These are phyloP conservation scores for Reticulitermes lucifugus DNA, from an alignment of 2,888 invertebrate species.

Conservation along the genomic window DNA sequence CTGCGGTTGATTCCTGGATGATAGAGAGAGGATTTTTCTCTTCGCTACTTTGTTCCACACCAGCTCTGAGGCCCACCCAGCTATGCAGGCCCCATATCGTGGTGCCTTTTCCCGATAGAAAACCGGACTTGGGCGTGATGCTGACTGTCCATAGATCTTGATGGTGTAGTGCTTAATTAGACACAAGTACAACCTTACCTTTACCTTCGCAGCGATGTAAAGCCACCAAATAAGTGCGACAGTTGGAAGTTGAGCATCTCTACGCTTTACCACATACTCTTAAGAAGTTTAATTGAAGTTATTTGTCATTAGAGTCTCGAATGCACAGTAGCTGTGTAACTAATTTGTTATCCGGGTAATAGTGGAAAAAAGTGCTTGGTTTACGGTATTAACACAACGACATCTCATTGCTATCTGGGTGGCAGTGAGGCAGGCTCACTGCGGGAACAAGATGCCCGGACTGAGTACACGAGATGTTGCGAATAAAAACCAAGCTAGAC, in stretches of 20 bases:
- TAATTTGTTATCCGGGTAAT: slow-evolving; percentile 23
- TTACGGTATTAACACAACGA: slow-evolving; percentile 3
- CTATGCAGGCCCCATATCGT: too few relatives aligned
- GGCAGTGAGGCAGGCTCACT: background rate
- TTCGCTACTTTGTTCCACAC: too few relatives aligned
- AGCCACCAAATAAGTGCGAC: background rate
- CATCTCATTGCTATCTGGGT: slow-evolving; percentile 5
- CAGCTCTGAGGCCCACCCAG: too few relatives aligned
- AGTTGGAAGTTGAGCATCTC: background rate
- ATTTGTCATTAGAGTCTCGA: slow-evolving; percentile 21
- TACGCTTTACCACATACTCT: background rate
- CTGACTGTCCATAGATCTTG: background rate
- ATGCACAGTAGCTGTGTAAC: slow-evolving; percentile 31
- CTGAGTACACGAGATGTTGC: background rate
- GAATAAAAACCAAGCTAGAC: background rate
- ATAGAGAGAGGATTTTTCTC: too few relatives aligned
- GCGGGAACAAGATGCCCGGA: slow-evolving; percentile 22
- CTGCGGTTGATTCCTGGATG: too few relatives aligned
- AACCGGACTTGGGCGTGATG: too few relatives aligned
- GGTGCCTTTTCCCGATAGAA: too few relatives aligned
- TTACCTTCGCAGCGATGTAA: background rate
- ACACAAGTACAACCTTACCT: too few relatives aligned
- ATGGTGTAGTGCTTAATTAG: too few relatives aligned
- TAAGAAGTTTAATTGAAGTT: background rate
- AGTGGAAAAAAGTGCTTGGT: slow-evolving; percentile 1